phyloP scores from a whole-genome alignment of 2,888 invertebrate genomes.

The Arrhopalites spinosus region DNA sequence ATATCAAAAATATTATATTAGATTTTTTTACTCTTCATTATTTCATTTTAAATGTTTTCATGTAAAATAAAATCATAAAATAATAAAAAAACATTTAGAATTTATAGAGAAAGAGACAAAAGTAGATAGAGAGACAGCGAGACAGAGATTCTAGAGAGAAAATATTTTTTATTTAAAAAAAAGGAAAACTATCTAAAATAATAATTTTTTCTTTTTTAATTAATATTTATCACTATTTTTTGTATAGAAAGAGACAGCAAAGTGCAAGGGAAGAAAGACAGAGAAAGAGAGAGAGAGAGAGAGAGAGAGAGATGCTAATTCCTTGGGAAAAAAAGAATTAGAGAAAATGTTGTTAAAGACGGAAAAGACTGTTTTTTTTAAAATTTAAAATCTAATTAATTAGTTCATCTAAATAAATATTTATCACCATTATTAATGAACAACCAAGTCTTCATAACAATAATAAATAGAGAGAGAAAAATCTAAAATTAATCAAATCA shows the following conservation, averaged over 20 bases:
- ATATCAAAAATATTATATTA: not conserved
- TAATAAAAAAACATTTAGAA: conserved; percentile 32
- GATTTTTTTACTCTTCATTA: conserved; percentile 12
- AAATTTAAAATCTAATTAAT: too few relatives aligned
- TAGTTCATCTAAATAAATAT: too few relatives aligned
- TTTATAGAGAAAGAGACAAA: too few relatives aligned
- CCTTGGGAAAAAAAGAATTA: conserved; percentile 38
- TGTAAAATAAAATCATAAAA: conserved; percentile 42
- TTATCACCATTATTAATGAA: not conserved
- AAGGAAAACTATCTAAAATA: not conserved
- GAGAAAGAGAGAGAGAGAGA: conserved; percentile 51
- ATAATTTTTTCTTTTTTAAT: not conserved
- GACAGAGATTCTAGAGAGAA: conserved; percentile 3
- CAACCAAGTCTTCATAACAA: not conserved
- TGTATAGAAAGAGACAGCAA: conserved; percentile 29
- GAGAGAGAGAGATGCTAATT: not conserved
- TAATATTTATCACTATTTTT: conserved; percentile 3
- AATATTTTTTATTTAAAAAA: conserved; percentile 4
- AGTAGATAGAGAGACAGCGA: conserved; percentile 33
- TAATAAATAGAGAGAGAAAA: too few relatives aligned
- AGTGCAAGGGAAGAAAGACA: conserved; percentile 31
- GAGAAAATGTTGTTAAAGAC: conserved; percentile 46
- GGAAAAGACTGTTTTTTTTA: too few relatives aligned
- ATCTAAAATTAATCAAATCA: too few relatives aligned
- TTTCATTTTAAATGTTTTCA: conserved; percentile 5